phyloP scores from a whole-genome alignment of 1,140 invertebrate species.

The Elymnias hypermnestra region DNA sequence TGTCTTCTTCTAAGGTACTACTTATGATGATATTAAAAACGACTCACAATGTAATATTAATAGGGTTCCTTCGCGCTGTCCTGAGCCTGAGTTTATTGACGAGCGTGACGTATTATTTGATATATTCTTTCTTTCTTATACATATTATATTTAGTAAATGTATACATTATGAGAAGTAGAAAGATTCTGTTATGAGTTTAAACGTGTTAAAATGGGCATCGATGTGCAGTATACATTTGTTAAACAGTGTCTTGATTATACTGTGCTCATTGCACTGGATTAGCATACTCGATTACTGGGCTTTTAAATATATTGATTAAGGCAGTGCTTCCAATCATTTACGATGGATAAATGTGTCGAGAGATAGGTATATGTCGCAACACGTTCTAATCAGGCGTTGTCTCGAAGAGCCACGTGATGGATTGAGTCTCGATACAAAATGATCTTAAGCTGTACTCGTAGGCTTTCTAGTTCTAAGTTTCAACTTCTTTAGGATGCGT shows the following conservation, averaged over 20 bases:
- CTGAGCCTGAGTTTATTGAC: too few species aligned
- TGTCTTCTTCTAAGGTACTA: too few species aligned
- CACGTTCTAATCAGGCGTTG: not conserved
- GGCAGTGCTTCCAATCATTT: not conserved
- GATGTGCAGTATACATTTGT: conserved; percentile 16
- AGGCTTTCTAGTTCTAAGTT: not conserved
- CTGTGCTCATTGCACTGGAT: conserved; percentile 4
- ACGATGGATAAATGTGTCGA: not conserved
- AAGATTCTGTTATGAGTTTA: too few species aligned
- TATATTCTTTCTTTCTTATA: too few species aligned
- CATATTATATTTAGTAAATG: too few species aligned
- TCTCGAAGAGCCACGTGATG: conserved; percentile 1
- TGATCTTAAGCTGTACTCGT: not conserved
- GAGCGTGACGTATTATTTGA: too few species aligned
- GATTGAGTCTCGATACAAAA: not conserved
- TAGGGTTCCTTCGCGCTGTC: too few species aligned
- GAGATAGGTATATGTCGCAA: not conserved
- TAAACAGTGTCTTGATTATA: conserved; percentile 23
- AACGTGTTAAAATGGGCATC: too few species aligned
- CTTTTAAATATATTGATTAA: conserved; percentile 1
- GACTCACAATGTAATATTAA: too few species aligned
- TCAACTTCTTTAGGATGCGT: too few species aligned
- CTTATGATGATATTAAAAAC: too few species aligned
- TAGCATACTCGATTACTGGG: conserved; percentile 13
- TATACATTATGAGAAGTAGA: too few species aligned